Evolutionary conservation across 64 coral and sea anemone species (phyloP).

Genomic region (Pachyseris speciosa): DNA sequence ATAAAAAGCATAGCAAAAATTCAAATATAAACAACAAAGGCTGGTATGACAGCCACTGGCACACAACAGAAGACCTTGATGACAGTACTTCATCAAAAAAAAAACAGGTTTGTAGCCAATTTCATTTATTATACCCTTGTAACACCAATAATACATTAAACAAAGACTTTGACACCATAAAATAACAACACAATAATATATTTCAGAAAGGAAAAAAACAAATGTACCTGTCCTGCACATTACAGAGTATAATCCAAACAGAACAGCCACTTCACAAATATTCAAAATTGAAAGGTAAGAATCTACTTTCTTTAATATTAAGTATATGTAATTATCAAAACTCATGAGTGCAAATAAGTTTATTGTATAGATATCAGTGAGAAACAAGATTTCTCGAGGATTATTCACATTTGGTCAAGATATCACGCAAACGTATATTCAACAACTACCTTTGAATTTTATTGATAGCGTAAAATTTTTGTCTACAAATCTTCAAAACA

Average conservation of each 20-base stretch:
- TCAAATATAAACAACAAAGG: conserved; percentile 44
- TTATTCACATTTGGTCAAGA: conserved; percentile 54
- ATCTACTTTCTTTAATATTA: conserved; percentile 24
- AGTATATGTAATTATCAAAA: conserved; percentile 53
- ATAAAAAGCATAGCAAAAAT: conserved; percentile 44
- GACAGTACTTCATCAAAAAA: conserved; percentile 39
- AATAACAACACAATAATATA: conserved; percentile 24
- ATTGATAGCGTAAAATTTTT: not conserved
- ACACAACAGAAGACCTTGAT: conserved; percentile 33
- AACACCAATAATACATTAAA: conserved; percentile 36
- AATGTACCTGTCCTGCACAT: conserved; percentile 43
- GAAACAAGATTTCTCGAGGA: conserved; percentile 51
- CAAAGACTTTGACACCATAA: conserved; percentile 15
- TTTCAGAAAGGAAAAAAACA: conserved; percentile 32
- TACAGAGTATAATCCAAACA: conserved; percentile 11
- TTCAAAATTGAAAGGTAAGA: conserved; percentile 21
- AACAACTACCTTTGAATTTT: conserved; percentile 39
- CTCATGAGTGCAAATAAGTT: conserved; percentile 66
- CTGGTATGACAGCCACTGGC: conserved; percentile 38
- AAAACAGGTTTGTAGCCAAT: conserved; percentile 30
- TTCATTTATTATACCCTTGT: conserved; percentile 38
- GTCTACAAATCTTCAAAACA: conserved; percentile 1
- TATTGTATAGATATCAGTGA: conserved; percentile 50
- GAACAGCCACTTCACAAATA: conserved; percentile 14
- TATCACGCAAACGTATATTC: conserved; percentile 43